Conservation (phyloP, 35 echinoderm and acorn worm species). For the Heliocidaris tuberculata region DNA sequence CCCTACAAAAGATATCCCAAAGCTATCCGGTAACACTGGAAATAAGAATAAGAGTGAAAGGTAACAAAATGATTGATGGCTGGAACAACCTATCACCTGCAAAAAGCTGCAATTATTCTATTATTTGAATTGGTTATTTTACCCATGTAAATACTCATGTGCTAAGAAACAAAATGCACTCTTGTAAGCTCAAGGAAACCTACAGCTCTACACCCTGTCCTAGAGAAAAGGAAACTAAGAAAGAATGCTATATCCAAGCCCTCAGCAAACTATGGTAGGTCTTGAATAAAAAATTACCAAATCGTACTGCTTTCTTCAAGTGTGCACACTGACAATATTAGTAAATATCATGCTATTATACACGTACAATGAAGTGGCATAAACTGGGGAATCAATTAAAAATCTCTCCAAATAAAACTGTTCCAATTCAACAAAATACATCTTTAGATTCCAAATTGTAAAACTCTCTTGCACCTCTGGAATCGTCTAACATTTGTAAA, state of each 20-base stretch:
- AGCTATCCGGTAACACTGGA: neutral
- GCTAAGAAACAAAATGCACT: no score
- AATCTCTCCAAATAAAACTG: neutral
- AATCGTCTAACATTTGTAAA: neutral
- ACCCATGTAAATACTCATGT: no score
- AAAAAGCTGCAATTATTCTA: neutral
- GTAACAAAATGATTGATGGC: conserved; percentile 2
- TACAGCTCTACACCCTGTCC: no score
- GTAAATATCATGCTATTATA: no score
- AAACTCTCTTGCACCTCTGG: neutral
- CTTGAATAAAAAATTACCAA: no score
- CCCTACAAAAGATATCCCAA: neutral
- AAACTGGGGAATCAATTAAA: no score
- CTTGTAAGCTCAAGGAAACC: no score
- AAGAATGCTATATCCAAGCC: neutral
- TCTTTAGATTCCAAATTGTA: neutral
- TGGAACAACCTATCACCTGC: neutral
- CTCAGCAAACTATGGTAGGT: neutral
- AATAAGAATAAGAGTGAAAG: neutral
- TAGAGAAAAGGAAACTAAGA: neutral
- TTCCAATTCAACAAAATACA: neutral
- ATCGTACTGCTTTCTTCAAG: no score
- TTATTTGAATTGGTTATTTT: neutral
- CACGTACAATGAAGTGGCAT: no score
- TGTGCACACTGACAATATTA: no score